Evolutionary conservation across 2,113 vertebrate species (phyloP).

Genomic region (Mastomys natalensis): DNA sequence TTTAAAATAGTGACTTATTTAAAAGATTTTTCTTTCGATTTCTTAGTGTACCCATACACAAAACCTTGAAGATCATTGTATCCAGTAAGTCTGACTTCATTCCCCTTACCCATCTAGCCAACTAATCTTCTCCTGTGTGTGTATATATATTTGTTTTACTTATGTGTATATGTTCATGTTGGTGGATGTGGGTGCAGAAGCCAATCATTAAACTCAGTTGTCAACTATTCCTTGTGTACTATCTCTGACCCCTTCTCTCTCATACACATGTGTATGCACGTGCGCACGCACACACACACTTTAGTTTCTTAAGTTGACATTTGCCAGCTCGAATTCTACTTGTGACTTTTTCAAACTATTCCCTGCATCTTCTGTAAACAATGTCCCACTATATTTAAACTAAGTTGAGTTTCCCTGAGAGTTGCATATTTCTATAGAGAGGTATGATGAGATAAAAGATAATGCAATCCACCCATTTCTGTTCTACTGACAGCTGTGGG

Average conservation of each 20-base stretch:
- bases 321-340: not conserved
- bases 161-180: not conserved
- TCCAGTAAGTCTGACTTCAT: not conserved
- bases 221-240: not conserved
- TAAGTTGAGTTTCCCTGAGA: not conserved
- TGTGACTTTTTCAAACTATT: not conserved
- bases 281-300: not conserved
- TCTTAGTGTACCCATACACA: not conserved
- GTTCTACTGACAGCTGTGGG: not conserved
- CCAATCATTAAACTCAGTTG: not conserved
- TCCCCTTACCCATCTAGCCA: not conserved
- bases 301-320: not conserved
- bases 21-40: not conserved
- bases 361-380: not conserved
- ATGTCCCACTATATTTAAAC: not conserved
- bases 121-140: slow-evolving; percentile 25
- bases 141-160: not conserved
- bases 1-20: slow-evolving; percentile 34
- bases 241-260: not conserved
- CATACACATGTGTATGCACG: not conserved
- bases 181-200: not conserved
- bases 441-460: too few relatives aligned
- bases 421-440: not conserved
- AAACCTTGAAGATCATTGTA: slow-evolving; percentile 37
- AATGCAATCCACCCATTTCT: too few relatives aligned